These are phyloP conservation scores for Alfaro cultratus DNA, from an alignment of 2,797 vertebrate species.

Conservation along the genomic window DNA sequence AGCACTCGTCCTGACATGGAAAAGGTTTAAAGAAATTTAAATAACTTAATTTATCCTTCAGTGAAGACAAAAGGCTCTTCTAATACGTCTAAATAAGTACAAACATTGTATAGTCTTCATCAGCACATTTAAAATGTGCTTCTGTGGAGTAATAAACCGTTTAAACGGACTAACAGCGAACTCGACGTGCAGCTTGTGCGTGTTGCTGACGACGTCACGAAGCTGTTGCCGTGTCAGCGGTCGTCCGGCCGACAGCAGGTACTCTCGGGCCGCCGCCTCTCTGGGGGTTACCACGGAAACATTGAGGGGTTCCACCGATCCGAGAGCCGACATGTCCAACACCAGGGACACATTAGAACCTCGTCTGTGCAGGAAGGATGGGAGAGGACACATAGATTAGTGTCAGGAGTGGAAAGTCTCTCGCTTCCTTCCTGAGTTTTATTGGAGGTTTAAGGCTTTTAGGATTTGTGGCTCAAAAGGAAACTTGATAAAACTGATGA, in stretches of 20 bases:
- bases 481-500: neutral
- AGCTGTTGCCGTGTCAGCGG: constrained; percentile 87
- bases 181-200: constrained; percentile 90
- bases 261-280: constrained; percentile 89
- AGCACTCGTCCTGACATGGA: neutral
- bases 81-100: neutral
- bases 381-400: neutral
- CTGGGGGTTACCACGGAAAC: constrained; percentile 84
- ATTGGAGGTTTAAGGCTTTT: constrained; percentile 2
- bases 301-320: constrained; percentile 87
- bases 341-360: constrained; percentile 97
- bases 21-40: neutral
- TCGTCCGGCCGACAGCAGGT: constrained; percentile 87
- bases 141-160: neutral
- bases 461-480: neutral
- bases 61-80: neutral
- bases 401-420: constrained; percentile 2
- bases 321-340: constrained; percentile 92
- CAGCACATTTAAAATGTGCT: neutral
- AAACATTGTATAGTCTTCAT: neutral
- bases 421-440: constrained; percentile 7
- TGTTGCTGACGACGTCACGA: constrained; percentile 80
- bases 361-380: constrained; percentile 75
- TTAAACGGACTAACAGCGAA: constrained; percentile 84
- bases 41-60: neutral